These are phyloP conservation scores for Hydropsyche tenuis DNA, from an alignment of 1,140 invertebrate genomes.

Conservation along the genomic window DNA sequence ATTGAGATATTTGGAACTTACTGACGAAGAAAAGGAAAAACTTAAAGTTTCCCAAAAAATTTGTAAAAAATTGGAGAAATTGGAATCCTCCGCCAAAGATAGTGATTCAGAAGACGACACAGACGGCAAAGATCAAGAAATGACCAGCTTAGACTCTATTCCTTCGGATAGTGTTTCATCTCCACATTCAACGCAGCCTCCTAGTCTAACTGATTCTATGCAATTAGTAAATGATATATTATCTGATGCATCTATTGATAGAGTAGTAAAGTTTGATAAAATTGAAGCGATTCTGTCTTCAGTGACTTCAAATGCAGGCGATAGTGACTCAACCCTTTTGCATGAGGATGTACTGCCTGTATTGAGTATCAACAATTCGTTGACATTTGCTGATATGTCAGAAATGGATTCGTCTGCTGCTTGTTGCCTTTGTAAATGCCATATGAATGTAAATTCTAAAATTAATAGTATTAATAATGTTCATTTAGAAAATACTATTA, in stretches of 20 bases:
- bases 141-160: slow-evolving; percentile 78
- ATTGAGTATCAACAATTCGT: slow-evolving; percentile 58
- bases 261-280: slow-evolving; percentile 85
- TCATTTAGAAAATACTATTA: slow-evolving; percentile 38
- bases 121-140: slow-evolving; percentile 74
- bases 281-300: slow-evolving; percentile 84
- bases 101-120: slow-evolving; percentile 72
- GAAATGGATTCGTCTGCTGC: slow-evolving; percentile 59
- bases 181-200: slow-evolving; percentile 77
- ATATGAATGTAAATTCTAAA: slow-evolving; percentile 48
- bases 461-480: slow-evolving; percentile 20
- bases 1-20: slow-evolving; percentile 87
- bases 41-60: slow-evolving; percentile 92
- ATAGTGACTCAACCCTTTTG: slow-evolving; percentile 56
- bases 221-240: slow-evolving; percentile 86
- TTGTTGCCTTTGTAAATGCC: slow-evolving; percentile 65
- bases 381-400: slow-evolving; percentile 51
- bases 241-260: slow-evolving; percentile 82
- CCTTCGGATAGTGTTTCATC: slow-evolving; percentile 76
- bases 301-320: slow-evolving; percentile 67
- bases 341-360: slow-evolving; percentile 61
- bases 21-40: slow-evolving; percentile 93
- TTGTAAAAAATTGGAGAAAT: slow-evolving; percentile 89
- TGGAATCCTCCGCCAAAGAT: slow-evolving; percentile 78
- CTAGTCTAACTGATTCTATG: slow-evolving; percentile 90